Percentiles rank a stretch among this genome's conserved stretches.
These are phyloP conservation scores for Paragorgia papillata DNA, from an alignment of 92 coral and sea anemone species.

Conservation along the genomic window DNA sequence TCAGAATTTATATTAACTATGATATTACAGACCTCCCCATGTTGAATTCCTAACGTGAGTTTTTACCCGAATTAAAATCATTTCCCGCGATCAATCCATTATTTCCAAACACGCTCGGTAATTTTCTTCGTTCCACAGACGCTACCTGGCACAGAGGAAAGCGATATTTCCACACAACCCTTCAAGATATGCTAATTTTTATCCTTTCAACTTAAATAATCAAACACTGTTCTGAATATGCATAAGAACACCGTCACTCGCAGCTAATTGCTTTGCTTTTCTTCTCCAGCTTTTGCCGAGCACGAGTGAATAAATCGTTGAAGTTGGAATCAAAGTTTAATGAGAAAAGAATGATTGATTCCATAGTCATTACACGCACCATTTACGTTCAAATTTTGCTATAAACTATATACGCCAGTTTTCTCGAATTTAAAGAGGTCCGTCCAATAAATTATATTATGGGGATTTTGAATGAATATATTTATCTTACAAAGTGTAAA, in stretches of 20 bases:
- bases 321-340: too few species aligned
- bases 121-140: neutral
- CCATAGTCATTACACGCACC: neutral
- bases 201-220: neutral
- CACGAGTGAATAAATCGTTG: too few species aligned
- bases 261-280: too few species aligned
- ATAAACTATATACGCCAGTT: neutral
- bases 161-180: neutral
- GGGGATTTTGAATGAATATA: slow-evolving; percentile 23
- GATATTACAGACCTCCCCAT: neutral
- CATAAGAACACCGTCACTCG: too few species aligned
- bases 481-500: slow-evolving; percentile 25
- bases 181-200: neutral
- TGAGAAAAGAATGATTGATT: too few species aligned
- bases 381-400: neutral
- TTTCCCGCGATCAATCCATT: neutral
- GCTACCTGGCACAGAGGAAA: too few species aligned
- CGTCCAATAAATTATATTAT: neutral
- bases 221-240: neutral
- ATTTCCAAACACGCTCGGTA: neutral
- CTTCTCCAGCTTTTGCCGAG: too few species aligned
- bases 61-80: too few species aligned
- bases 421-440: neutral
- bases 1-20: neutral
- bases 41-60: too few species aligned